phyloP scores from a whole-genome alignment of 2,888 invertebrate species.

The Ramazzottius varieornatus region DNA sequence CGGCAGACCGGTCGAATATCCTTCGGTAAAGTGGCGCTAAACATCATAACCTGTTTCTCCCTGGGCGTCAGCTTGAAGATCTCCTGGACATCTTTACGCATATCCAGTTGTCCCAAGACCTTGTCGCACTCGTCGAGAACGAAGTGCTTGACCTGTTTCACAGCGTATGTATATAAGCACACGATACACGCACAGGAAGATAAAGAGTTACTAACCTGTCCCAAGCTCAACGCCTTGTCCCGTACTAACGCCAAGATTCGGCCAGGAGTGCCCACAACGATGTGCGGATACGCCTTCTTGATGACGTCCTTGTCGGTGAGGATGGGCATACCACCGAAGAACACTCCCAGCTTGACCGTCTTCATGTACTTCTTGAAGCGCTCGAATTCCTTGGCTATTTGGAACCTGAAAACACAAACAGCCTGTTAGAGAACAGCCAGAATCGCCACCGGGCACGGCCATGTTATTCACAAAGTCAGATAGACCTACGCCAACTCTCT shows the following conservation, averaged over 20 bases:
- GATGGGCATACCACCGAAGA: constrained; percentile 89
- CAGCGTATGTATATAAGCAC: too few relatives aligned
- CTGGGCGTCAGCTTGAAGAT: constrained; percentile 96
- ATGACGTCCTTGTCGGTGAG: constrained; percentile 87
- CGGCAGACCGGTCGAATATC: constrained; percentile 98
- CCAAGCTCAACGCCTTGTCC: constrained; percentile 68
- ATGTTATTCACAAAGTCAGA: too few relatives aligned
- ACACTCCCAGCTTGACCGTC: constrained; percentile 71
- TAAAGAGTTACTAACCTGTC: too few relatives aligned
- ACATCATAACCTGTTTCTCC: constrained; percentile 99
- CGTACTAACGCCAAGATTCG: constrained; percentile 77
- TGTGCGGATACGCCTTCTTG: constrained; percentile 85
- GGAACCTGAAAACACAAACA: too few relatives aligned
- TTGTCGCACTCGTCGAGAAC: constrained; percentile 51
- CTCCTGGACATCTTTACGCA: constrained; percentile 97
- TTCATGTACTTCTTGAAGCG: constrained; percentile 97
- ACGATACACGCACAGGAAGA: too few relatives aligned
- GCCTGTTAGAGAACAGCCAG: too few relatives aligned
- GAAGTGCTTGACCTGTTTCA: constrained; percentile 95
- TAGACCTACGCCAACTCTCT: constrained; percentile 58
- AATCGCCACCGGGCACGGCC: too few relatives aligned
- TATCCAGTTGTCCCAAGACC: constrained; percentile 38
- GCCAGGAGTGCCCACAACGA: constrained; percentile 95
- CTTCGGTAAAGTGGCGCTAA: constrained; percentile 95
- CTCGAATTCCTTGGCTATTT: constrained; percentile 98